Percentiles rank a stretch among this genome's conserved stretches.
Conservation (phyloP, 2,113 vertebrate species). For the Ammodytes dubius region DNA sequence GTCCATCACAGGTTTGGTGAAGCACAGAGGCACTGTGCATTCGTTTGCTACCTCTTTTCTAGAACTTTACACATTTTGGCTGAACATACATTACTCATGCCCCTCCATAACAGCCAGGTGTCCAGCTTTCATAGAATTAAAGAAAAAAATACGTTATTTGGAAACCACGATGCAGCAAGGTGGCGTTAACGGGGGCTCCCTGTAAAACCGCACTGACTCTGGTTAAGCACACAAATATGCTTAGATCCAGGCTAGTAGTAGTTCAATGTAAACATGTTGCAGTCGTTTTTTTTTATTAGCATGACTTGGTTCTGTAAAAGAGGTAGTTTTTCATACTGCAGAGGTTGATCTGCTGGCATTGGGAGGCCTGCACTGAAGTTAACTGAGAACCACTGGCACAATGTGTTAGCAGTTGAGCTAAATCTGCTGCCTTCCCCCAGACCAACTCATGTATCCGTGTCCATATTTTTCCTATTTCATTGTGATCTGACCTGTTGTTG, state of each 20-base stretch:
- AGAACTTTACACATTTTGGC: constrained; percentile 35
- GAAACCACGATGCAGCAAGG: neutral
- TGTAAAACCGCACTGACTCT: constrained; percentile 13
- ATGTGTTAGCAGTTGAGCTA: neutral
- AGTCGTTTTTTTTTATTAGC: neutral
- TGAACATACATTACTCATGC: neutral
- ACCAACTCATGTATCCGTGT: constrained; percentile 13
- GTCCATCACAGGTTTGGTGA: constrained; percentile 9
- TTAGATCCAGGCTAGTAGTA: constrained; percentile 17
- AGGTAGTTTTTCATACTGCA: constrained; percentile 5
- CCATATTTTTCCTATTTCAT: constrained; percentile 49
- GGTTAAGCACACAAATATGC: neutral
- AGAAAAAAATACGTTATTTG: neutral
- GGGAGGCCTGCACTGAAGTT: neutral
- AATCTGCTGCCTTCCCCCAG: neutral
- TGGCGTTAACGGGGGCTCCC: neutral
- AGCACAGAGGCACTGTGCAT: constrained; percentile 39
- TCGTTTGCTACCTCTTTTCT: constrained; percentile 72
- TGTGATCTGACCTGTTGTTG: constrained; percentile 55
- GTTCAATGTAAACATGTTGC: constrained; percentile 33
- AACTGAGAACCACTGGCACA: neutral
- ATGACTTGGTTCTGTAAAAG: neutral
- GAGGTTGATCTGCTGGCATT: constrained; percentile 7
- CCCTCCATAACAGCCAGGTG: neutral
- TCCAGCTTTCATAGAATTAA: neutral